Percentiles rank a stretch among this genome's conserved stretches.
Conservation (phyloP, 2,113 vertebrate genomes). For the Pycnonotus jocosus region DNA sequence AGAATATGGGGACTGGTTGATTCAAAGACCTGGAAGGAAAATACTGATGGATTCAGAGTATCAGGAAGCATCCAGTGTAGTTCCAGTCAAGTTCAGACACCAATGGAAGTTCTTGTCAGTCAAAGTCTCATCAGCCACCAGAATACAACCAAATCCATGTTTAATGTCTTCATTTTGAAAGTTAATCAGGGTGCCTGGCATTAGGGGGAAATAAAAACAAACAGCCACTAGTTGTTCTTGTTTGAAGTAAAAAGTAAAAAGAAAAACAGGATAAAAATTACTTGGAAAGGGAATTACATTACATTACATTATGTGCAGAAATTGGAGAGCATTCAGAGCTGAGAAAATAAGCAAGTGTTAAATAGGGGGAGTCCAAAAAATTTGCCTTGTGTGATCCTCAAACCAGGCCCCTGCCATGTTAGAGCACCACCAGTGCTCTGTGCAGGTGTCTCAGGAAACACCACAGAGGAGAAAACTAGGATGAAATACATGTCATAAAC, state of each 20-base stretch:
- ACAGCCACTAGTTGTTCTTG: not conserved
- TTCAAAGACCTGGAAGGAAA: not conserved
- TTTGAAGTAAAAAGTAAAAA: not conserved
- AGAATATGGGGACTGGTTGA: not conserved
- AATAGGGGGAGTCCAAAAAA: not conserved
- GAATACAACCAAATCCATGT: not conserved
- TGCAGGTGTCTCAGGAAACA: not conserved
- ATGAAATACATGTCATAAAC: not conserved
- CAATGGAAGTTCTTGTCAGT: not conserved
- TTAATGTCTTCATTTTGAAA: not conserved
- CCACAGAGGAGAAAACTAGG: not conserved
- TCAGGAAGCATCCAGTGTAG: not conserved
- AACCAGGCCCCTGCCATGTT: not conserved
- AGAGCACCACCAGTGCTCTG: not conserved
- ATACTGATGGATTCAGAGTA: not conserved
- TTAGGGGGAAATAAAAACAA: not conserved
- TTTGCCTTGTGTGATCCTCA: not conserved
- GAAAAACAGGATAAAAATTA: not conserved
- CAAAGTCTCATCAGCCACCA: not conserved
- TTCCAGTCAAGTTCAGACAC: not conserved
- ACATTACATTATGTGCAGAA: not conserved
- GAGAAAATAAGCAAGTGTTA: not conserved
- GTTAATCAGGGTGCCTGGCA: not conserved
- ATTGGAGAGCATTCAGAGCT: not conserved
- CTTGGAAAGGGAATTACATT: not conserved